Base-by-base conservation (phyloP, 1,140 invertebrate genomes). In the Halesus radiatus region DNA sequence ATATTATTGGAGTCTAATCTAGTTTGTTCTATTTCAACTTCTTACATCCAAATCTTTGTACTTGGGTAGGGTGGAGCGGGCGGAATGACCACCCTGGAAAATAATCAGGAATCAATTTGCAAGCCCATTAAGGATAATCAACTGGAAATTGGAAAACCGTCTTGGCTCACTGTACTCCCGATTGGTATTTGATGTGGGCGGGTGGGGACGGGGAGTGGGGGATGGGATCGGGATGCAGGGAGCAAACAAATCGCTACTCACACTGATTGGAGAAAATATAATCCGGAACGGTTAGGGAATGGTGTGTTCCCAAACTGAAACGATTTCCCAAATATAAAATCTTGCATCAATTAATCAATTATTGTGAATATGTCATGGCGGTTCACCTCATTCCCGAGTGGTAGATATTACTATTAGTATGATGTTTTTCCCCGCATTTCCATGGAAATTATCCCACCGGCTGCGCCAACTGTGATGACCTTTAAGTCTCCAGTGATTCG, bases 101-200 rank as follows among this genome's bases (percentile, higher is more conserved):
- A 80, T 79, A 80, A 80, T 83, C 80, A 83, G 76, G 79, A 83
- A 78, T 83, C 81, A 83, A 83, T 83, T 83, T 83, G 78, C 68
- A 79, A 80, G 75, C 20, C 81, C 79, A 80, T 83, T 83, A 83
- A 58, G 70, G 79, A 80, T 83, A 83, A 83, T 83, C 78, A 83
- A 83, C 79, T 83, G 81, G 81, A 83, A 83, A 83, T 80, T 80
- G 81, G 81, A 83, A 83, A 83, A 70, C 68, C 81, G 58, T 72
- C 68, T 72, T 72, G 18, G 68, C 68, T 72, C 45, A 72, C 68
- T 72, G 45, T 75, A 45, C 68, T 26, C 20, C 16, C 18, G 20
- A 72, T 52, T 53, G 68, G 45, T 52, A 18, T 70, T 64, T 52
- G 58, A 62, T 52, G 22, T 66, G n/a, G 15, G 5, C 16, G 29